Percentiles rank a stretch among this genome's conserved stretches.
Evolutionary conservation across 1,140 invertebrate genomes (phyloP).

Genomic region (Harlomillsia oculata): DNA sequence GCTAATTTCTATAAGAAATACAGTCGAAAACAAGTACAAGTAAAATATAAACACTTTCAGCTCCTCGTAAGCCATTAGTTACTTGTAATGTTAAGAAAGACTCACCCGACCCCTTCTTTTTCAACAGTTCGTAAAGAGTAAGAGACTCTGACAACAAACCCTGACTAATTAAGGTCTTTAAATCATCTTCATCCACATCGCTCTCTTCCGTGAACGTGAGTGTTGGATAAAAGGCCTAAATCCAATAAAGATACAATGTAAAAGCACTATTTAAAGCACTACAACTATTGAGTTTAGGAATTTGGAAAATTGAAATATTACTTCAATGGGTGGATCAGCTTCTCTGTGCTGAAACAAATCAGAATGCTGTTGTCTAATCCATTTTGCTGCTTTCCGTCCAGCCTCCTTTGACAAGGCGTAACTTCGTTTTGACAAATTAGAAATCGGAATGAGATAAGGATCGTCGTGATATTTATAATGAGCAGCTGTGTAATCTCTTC

Average conservation of each 20-base stretch:
- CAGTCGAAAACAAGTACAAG: slow-evolving; percentile 9
- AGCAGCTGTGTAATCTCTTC: slow-evolving; percentile 63
- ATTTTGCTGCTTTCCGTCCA: slow-evolving; percentile 74
- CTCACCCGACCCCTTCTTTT: slow-evolving; percentile 48
- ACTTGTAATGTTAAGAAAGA: slow-evolving; percentile 7
- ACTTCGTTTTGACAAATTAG: slow-evolving; percentile 57
- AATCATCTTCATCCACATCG: slow-evolving; percentile 52
- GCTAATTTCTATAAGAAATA: slow-evolving; percentile 42
- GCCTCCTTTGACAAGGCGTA: slow-evolving; percentile 74
- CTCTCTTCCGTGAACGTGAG: slow-evolving; percentile 57
- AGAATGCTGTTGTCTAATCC: slow-evolving; percentile 65
- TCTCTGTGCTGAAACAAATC: slow-evolving; percentile 61
- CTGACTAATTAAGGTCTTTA: slow-evolving; percentile 52
- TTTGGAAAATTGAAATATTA: slow-evolving; percentile 23
- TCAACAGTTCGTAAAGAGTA: slow-evolving; percentile 60
- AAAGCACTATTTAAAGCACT: slow-evolving; percentile 9
- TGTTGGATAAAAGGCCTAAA: slow-evolving; percentile 58
- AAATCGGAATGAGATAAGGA: slow-evolving; percentile 71
- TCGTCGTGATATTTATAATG: slow-evolving; percentile 85
- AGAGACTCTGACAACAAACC: slow-evolving; percentile 57
- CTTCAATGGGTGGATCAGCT: slow-evolving; percentile 56
- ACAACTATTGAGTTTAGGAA: not conserved
- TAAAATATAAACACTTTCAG: not conserved
- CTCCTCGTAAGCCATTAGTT: not conserved
- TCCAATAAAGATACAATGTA: slow-evolving; percentile 5